These are phyloP conservation scores for Brachyptera putata DNA, from an alignment of 2,888 invertebrate species.

Conservation along the genomic window DNA sequence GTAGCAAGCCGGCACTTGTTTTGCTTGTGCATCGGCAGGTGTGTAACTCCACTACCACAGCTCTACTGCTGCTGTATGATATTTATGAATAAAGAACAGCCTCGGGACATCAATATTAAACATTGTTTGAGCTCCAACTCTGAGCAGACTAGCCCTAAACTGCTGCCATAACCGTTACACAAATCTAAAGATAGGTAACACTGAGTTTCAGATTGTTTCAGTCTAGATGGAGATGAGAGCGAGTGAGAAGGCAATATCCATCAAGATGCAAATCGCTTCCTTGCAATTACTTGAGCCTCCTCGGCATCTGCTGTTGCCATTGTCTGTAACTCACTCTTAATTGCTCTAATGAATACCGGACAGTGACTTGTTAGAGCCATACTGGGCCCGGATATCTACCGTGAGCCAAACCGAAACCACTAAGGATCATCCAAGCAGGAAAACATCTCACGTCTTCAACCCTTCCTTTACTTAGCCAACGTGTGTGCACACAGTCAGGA, in stretches of 20 bases:
- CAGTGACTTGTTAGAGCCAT: too few species aligned
- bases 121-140: slow-evolving; percentile 11
- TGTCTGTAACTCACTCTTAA: slow-evolving; percentile 29
- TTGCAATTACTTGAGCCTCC: slow-evolving; percentile 24
- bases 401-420: too few species aligned
- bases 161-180: slow-evolving; percentile 16
- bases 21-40: too few species aligned
- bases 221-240: neutral
- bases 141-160: neutral
- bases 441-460: too few species aligned
- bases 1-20: neutral
- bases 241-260: slow-evolving; percentile 22
- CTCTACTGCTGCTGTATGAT: slow-evolving; percentile 4
- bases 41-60: neutral
- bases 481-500: too few species aligned
- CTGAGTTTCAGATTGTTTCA: slow-evolving; percentile 5
- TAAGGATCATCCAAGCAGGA: too few species aligned
- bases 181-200: slow-evolving; percentile 22
- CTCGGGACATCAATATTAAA: slow-evolving; percentile 13
- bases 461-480: too few species aligned
- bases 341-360: slow-evolving; percentile 30
- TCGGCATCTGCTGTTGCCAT: slow-evolving; percentile 25
- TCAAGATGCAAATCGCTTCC: slow-evolving; percentile 29
- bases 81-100: slow-evolving; percentile 14
- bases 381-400: too few species aligned